phyloP scores from a whole-genome alignment of 2,888 invertebrate genomes.

The Fragum whitleyi region DNA sequence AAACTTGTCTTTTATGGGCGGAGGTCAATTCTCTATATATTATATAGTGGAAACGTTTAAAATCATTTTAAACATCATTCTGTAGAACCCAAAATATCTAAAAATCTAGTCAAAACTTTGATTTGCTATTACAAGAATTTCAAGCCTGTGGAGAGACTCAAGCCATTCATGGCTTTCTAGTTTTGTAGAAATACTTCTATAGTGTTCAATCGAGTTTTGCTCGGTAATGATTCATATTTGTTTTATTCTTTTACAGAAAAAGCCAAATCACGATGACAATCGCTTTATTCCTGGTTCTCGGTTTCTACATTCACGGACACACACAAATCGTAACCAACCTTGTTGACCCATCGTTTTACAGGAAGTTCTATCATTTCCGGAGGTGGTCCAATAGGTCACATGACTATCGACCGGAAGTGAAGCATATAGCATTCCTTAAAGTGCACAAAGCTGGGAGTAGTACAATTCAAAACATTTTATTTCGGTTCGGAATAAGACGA shows the following conservation, averaged over 20 bases:
- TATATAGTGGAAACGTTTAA: too few relatives aligned
- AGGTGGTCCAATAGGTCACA: not conserved
- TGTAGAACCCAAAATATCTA: too few relatives aligned
- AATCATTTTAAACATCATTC: too few relatives aligned
- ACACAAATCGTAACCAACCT: constrained; percentile 5
- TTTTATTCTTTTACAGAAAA: constrained; percentile 10
- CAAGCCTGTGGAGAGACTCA: too few relatives aligned
- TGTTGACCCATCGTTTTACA: not conserved
- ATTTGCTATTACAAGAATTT: too few relatives aligned
- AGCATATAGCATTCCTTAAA: constrained; percentile 71
- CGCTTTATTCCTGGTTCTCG: constrained; percentile 7
- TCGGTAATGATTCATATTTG: too few relatives aligned
- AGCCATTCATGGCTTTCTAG: too few relatives aligned
- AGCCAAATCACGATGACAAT: not conserved
- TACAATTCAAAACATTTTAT: constrained; percentile 71
- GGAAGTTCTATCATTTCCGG: not conserved
- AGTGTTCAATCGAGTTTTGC: too few relatives aligned
- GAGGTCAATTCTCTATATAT: too few relatives aligned
- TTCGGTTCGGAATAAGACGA: constrained; percentile 64
- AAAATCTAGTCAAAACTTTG: too few relatives aligned
- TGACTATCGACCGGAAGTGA: constrained; percentile 46
- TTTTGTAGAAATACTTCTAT: too few relatives aligned
- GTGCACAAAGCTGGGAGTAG: constrained; percentile 73
- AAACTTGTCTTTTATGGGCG: too few relatives aligned
- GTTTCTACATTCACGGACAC: constrained; percentile 15